Percentiles rank a stretch among this genome's conserved stretches.
These are phyloP conservation scores for Meriones psammophilus DNA, from an alignment of 2,797 vertebrate genomes.

Conservation along the genomic window DNA sequence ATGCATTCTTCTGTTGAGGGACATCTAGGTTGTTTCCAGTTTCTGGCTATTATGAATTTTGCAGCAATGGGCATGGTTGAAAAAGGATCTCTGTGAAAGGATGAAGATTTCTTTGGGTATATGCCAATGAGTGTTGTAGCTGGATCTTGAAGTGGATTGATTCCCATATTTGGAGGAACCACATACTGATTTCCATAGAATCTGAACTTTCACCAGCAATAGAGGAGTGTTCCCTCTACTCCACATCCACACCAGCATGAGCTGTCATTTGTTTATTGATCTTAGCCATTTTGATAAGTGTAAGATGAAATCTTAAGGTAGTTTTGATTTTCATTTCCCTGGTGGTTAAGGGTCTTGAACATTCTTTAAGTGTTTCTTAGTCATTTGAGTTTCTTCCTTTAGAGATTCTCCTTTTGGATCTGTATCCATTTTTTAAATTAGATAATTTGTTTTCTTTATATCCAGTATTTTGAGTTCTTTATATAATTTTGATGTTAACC, in stretches of 20 bases:
- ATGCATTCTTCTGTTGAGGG: background rate
- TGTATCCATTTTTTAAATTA: background rate
- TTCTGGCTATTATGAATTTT: background rate
- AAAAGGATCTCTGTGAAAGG: background rate
- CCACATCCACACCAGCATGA: background rate
- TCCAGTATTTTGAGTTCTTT: background rate
- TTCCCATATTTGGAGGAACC: background rate
- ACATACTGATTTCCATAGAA: background rate
- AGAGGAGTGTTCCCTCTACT: background rate
- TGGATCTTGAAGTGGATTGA: background rate
- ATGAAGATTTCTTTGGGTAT: background rate
- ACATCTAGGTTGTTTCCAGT: background rate
- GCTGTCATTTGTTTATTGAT: background rate
- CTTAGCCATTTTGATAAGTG: background rate
- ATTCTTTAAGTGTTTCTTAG: background rate
- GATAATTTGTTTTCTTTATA: background rate
- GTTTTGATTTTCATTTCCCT: background rate
- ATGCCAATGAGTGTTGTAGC: background rate
- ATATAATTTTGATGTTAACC: background rate
- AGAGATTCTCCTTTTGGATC: background rate
- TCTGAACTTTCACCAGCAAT: background rate
- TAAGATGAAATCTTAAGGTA: background rate
- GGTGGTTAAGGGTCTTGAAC: background rate
- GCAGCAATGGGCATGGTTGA: background rate
- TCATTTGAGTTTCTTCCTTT: background rate